phyloP scores from a whole-genome alignment of 2,113 vertebrate genomes.

The Nerophis lumbriciformis region DNA sequence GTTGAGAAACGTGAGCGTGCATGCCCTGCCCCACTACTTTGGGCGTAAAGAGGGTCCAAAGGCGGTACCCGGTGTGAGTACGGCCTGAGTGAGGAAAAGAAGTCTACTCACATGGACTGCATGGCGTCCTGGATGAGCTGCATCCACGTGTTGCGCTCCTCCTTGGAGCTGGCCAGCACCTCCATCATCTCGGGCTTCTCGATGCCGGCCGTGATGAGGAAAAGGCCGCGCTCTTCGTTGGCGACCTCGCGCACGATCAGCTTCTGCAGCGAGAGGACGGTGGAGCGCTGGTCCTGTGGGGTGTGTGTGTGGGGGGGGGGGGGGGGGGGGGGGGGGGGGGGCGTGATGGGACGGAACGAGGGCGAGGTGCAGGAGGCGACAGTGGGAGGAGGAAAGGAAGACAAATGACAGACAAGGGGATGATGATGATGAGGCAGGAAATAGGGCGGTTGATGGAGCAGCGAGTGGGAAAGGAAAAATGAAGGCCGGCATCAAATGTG shows the following conservation, averaged over 20 bases:
- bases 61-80: too few species aligned
- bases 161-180: slow-evolving; percentile 85
- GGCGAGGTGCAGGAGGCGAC: slow-evolving; percentile 10
- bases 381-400: slow-evolving; percentile 42
- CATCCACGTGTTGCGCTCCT: slow-evolving; percentile 93
- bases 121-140: slow-evolving; percentile 86
- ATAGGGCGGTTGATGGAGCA: slow-evolving; percentile 8
- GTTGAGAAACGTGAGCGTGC: too few species aligned
- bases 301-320: slow-evolving; percentile 5
- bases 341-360: slow-evolving; percentile 20
- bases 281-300: slow-evolving; percentile 88
- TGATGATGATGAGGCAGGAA: slow-evolving; percentile 18
- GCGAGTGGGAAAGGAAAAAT: not conserved
- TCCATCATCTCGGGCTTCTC: slow-evolving; percentile 93
- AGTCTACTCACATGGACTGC: slow-evolving; percentile 82
- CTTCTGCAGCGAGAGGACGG: slow-evolving; percentile 95
- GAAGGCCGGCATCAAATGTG: slow-evolving; percentile 1
- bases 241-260: slow-evolving; percentile 94
- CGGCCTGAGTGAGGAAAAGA: too few species aligned
- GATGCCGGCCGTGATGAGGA: slow-evolving; percentile 87
- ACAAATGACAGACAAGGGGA: slow-evolving; percentile 17
- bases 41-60: too few species aligned
- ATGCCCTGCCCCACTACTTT: too few species aligned
- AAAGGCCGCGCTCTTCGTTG: slow-evolving; percentile 93
- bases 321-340: slow-evolving; percentile 1